phyloP scores from a whole-genome alignment of 2,888 invertebrate species.

The Nephrotoma appendiculata region DNA sequence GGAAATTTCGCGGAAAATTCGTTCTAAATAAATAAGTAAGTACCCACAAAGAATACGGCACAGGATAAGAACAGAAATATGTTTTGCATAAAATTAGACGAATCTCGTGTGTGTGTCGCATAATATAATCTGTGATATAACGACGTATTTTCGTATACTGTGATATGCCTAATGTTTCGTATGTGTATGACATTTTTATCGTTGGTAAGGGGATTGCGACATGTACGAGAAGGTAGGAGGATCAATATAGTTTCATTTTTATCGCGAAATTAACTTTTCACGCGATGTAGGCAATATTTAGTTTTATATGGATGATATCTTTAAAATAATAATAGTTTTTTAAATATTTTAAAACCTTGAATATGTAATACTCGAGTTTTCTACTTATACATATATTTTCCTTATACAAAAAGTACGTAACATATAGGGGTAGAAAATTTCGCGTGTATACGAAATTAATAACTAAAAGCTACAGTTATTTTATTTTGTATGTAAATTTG shows the following conservation, averaged over 20 bases:
- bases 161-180: neutral
- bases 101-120: neutral
- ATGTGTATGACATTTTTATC: neutral
- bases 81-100: neutral
- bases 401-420: too few relatives aligned
- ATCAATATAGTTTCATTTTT: neutral
- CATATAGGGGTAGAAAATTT: neutral
- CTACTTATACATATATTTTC: neutral
- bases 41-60: neutral
- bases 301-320: neutral
- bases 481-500: neutral
- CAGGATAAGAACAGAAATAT: neutral
- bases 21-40: neutral
- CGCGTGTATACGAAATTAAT: neutral
- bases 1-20: neutral
- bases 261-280: neutral
- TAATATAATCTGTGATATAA: neutral
- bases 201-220: neutral
- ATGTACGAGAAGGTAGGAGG: too few relatives aligned
- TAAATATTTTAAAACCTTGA: neutral
- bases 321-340: neutral
- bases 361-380: neutral
- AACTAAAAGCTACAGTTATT: neutral
- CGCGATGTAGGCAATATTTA: neutral
- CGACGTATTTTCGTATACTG: neutral